Base-by-base conservation (phyloP, 1,140 invertebrate genomes). In the Plectus sambesii region DNA sequence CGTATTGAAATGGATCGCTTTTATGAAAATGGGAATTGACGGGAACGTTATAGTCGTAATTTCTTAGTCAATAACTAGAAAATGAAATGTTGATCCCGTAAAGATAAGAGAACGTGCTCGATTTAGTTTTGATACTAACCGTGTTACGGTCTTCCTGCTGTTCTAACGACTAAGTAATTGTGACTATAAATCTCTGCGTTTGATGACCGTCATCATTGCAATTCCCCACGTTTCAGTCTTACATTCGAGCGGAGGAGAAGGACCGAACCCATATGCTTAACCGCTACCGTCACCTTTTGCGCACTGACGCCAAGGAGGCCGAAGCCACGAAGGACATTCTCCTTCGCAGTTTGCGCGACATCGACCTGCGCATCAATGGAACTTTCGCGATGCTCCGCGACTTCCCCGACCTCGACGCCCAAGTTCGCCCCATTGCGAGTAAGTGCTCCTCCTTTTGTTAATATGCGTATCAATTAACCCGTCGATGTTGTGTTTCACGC, bases 221-320 rank as follows among this genome's bases (percentile, higher is more conserved):
- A n/a, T n/a, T n/a, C n/a, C n/a, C n/a, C n/a, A n/a, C n/a, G n/a
- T 39, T 61, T 46, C 5, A 61, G 58, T 52, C 66, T 25, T 68
- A 70, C 46, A 68, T 69, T 38, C 58, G 61, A 26, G 84, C 87
- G 0, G 72, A 94, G 39, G 87, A 92, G 69, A 93, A 93, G 66
- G 92, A 98, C 69, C 79, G 89, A 3, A 84, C 87, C 30, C 92
- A 97, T 64, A 92, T 89, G 4, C 79, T 98, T 43, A 86, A 88
- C 41, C 89, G 93, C 64, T 97, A 89, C 76, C 81, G 69, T 81
- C 87, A 92, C 67, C 76, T 93, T 26, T 72, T 89, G 51, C 79
- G 81, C 59, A 81, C 80, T 27, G 82, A 81, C 56, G 74, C 84
- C 19, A 84, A 88, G 62, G 83, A 86, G 41, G 87, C 87, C 2